phyloP scores from a whole-genome alignment of 2,113 vertebrate genomes.

The Nyctereutes procyonoides region DNA sequence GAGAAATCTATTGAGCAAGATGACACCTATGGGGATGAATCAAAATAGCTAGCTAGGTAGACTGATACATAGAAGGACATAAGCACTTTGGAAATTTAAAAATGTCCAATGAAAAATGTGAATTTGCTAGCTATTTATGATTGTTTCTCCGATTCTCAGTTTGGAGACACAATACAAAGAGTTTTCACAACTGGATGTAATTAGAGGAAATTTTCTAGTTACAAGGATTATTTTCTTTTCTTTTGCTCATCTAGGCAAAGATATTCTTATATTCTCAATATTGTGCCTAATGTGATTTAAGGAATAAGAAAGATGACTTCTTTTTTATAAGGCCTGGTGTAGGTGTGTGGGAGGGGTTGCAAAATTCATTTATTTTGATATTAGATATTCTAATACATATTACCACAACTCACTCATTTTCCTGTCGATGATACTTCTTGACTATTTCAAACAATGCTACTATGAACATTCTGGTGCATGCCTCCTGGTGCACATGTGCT shows the following conservation, averaged over 20 bases:
- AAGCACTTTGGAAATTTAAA: slow-evolving; percentile 27
- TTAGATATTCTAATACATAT: not conserved
- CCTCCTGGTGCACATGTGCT: not conserved
- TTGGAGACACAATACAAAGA: not conserved
- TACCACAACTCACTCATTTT: not conserved
- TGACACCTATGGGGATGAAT: not conserved
- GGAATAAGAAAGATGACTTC: not conserved
- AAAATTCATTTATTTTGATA: slow-evolving; percentile 29
- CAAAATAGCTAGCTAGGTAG: not conserved
- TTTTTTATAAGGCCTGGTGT: not conserved
- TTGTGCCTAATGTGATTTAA: not conserved
- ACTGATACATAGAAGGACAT: not conserved
- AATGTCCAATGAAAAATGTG: not conserved
- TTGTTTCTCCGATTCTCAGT: slow-evolving; percentile 24
- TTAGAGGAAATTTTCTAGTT: slow-evolving; percentile 12
- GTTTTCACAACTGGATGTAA: not conserved
- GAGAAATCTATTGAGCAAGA: slow-evolving; percentile 10
- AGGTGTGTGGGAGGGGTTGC: not conserved
- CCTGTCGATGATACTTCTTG: not conserved
- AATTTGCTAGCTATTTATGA: not conserved
- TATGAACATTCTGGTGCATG: not conserved
- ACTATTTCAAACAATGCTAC: slow-evolving; percentile 27
- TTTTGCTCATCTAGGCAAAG: not conserved
- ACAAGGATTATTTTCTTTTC: not conserved
- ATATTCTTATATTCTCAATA: not conserved